These are phyloP conservation scores for Tipula confusa DNA, from an alignment of 2,888 invertebrate genomes.

Conservation along the genomic window DNA sequence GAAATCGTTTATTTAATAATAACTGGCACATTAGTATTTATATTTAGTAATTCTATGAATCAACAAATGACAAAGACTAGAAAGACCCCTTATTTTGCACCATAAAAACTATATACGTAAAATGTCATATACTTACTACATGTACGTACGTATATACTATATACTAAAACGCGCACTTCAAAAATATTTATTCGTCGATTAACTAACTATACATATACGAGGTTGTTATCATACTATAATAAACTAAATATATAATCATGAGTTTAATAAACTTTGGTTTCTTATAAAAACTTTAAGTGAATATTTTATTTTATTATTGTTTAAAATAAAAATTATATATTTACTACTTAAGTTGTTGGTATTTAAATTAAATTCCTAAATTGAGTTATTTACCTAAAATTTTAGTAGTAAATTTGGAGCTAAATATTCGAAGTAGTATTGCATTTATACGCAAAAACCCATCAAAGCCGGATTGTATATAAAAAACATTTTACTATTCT, in stretches of 20 bases:
- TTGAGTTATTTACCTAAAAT: neutral
- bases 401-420: neutral
- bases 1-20: conserved; percentile 5
- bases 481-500: no score
- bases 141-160: neutral
- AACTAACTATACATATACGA: neutral
- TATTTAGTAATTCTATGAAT: neutral
- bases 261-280: neutral
- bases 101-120: neutral
- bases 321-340: neutral
- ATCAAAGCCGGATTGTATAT: no score
- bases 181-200: neutral
- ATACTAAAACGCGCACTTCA: neutral
- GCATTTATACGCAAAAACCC: no score
- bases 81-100: neutral
- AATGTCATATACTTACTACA: neutral
- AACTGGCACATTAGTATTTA: neutral
- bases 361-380: neutral
- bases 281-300: neutral
- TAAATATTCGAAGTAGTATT: no score
- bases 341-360: neutral
- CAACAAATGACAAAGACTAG: neutral
- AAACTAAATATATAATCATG: neutral
- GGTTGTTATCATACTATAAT: neutral
- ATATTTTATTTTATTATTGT: neutral